These are phyloP conservation scores for Maniola jurtina DNA, from an alignment of 1,140 invertebrate species.

Conservation along the genomic window DNA sequence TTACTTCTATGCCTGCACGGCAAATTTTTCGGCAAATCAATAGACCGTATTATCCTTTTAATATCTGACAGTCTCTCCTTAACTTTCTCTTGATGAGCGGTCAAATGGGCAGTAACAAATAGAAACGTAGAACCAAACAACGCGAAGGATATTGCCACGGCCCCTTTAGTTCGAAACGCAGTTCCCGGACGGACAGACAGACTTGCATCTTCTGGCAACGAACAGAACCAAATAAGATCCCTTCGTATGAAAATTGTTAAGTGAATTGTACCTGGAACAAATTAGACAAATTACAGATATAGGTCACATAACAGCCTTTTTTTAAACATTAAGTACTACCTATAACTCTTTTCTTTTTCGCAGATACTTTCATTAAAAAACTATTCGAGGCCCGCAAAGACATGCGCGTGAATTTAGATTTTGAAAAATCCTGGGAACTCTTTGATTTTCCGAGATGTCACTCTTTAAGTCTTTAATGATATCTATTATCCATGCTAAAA, in stretches of 20 bases:
- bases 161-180: conserved; percentile 95
- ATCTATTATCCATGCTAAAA: too few species aligned
- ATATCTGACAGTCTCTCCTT: conserved; percentile 93
- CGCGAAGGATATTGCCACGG: conserved; percentile 92
- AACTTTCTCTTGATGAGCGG: conserved; percentile 92
- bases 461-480: too few species aligned
- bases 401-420: too few species aligned
- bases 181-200: conserved; percentile 92
- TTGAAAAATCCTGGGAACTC: too few species aligned
- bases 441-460: too few species aligned
- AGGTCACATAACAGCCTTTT: too few species aligned
- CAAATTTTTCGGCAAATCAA: conserved; percentile 91
- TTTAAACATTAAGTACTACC: too few species aligned
- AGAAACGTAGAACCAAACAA: conserved; percentile 96
- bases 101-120: conserved; percentile 96
- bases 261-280: conserved; percentile 88
- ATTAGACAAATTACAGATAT: not conserved
- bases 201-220: conserved; percentile 90
- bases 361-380: too few species aligned
- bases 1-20: conserved; percentile 87
- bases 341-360: too few species aligned
- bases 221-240: conserved; percentile 97
- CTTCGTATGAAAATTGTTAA: conserved; percentile 91
- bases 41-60: conserved; percentile 89
- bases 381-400: too few species aligned